Conservation (phyloP, 2,888 invertebrate species). For the Apodemia hepburni region DNA sequence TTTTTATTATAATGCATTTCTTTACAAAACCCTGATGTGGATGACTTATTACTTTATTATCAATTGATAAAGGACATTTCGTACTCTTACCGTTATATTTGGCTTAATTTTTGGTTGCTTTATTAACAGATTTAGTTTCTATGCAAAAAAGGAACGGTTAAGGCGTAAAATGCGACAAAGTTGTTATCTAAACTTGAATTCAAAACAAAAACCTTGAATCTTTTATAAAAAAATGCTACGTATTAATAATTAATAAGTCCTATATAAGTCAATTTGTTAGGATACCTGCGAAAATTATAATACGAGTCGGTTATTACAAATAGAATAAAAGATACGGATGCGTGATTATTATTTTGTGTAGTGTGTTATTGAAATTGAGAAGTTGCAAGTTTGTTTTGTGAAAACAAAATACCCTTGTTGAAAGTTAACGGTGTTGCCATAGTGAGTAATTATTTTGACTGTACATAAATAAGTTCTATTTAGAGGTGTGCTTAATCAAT, state of each 20-base stretch:
- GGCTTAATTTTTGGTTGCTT: too few relatives aligned
- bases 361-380: slow-evolving; percentile 63
- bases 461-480: slow-evolving; percentile 69
- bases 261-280: background rate
- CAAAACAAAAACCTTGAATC: too few relatives aligned
- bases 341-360: slow-evolving; percentile 48
- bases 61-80: too few relatives aligned
- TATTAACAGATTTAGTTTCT: too few relatives aligned
- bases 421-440: slow-evolving; percentile 77
- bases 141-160: too few relatives aligned
- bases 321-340: slow-evolving; percentile 38
- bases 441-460: slow-evolving; percentile 73
- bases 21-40: too few relatives aligned
- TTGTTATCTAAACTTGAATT: too few relatives aligned
- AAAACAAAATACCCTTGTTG: slow-evolving; percentile 62
- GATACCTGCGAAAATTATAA: too few relatives aligned
- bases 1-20: too few relatives aligned
- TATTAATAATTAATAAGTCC: background rate
- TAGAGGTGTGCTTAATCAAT: slow-evolving; percentile 66
- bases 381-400: slow-evolving; percentile 63
- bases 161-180: too few relatives aligned
- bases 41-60: too few relatives aligned
- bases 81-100: too few relatives aligned
- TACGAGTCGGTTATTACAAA: slow-evolving; percentile 4
- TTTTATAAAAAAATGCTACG: background rate